Base-by-base conservation (phyloP, 2,888 invertebrate genomes). In the Ennomos fuscantarius region DNA sequence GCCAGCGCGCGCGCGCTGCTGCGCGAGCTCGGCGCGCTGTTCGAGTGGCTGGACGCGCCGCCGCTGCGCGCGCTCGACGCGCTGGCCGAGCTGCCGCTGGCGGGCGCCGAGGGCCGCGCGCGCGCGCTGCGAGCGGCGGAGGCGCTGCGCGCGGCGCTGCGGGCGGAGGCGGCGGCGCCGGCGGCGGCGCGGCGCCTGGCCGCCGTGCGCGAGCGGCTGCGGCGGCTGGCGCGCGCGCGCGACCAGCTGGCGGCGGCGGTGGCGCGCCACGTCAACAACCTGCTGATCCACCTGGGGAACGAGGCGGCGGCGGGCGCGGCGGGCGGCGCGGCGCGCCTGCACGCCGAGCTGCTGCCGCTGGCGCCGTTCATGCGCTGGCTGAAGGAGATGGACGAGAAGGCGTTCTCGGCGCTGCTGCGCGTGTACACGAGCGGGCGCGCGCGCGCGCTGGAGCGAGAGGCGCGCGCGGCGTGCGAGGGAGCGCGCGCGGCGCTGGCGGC, bases 281-380 rank as follows among this genome's bases (percentile, higher is more conserved):
- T 98, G 49, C 98, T 99, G 71, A 97, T 98, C 75, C 98, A 99
- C 89, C 95, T 98, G 91, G 98, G 94, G 50, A 94, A 94, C 81
- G 93, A 91, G 76, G 91, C 90, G 49, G 82, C 83, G 60, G 60
- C 63, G 33, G 60, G 53, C 75, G 71, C 62, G 78, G 15, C 49
- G 74, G 59, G 46, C 68, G 96, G 24, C 34, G 42, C 72, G 97
- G 78, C 96, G 96, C 72, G 97, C 76, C 96, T 97, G 69, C 99
- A 99, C 89, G 94, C 95, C 55, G 97, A 98, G 80, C 94, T 99
- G 62, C 94, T 94, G 73, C 96, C 96, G 12, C 98, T 98, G 82
- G 95, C 96, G 33, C 97, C 97, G 69, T 93, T 99, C 65, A 97
- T 99, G 97, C 96, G 96, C 79, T 97, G 98, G 96, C 94, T 97